Base-by-base conservation (phyloP, 2,113 vertebrate species). In the Panthera tigris region DNA sequence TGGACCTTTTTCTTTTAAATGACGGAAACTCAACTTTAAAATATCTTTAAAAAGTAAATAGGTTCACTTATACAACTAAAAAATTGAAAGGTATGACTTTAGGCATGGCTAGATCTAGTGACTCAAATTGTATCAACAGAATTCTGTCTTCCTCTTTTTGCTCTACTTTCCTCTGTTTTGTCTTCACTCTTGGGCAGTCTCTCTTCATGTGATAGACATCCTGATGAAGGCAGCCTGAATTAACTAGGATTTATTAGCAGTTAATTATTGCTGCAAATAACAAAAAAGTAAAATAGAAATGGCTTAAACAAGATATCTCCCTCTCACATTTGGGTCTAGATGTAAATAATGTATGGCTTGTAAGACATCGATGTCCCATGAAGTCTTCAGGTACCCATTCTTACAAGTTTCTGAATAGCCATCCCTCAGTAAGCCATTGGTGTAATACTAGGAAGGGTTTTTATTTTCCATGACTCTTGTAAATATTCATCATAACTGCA, bases 21-120 rank as follows among this genome's bases (percentile, higher is more conserved):
- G 79, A 97, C 18, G 86, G 61, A 94, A 86, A 85, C n/a, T 71
- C 14, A 84, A n/a, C 16, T 84, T 68, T 68, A 50, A 66, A 89
- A 57, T 86, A 61, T 82, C 21, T 87, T 79, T 52, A 78, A 25
- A 96, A 63, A 71, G 31, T 73, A 91, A 94, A 57, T 88, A 66
- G 12, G 23, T n/a, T 94, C 13, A 14, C 25, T 91, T 93, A 88
- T 63, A 29, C 88, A 89, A 87, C 13, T 93, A 50, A 93, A 66
- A 96, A 90, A 90, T 78, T n/a, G 45, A 71, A 92, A 84, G 4
- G 12, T 23, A 27, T 81, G 39, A 11, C 11, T 96, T 57, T 18
- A 92, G 19, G 27, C 9, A 18, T 66, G 52, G n/a, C 13, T 93
- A 83, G 36, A 76, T 83, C 19, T 23, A 86, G 33, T 63, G n/a